Conservation (phyloP, 2,888 invertebrate genomes). For the Drosophila rubida region DNA sequence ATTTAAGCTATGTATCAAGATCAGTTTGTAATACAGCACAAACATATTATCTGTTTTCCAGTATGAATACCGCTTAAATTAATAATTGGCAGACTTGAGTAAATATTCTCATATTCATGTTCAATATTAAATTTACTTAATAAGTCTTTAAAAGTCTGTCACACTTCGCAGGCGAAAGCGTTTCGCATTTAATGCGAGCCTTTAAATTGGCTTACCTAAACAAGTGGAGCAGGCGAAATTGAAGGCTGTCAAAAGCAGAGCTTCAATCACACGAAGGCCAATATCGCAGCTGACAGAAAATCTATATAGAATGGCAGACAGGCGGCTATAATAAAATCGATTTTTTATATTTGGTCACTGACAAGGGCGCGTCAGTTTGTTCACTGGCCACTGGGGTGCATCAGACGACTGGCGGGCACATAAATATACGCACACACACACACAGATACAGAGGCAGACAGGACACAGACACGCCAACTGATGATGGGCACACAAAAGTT, state of each 20-base stretch:
- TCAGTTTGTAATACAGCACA: too few species aligned
- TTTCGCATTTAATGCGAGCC: slow-evolving; percentile 10
- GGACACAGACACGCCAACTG: slow-evolving; percentile 51
- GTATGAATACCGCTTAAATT: too few species aligned
- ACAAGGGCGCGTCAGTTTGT: slow-evolving; percentile 67
- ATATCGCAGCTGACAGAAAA: slow-evolving; percentile 73
- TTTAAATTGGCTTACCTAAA: slow-evolving; percentile 45
- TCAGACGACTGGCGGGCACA: slow-evolving; percentile 65
- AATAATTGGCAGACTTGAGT: too few species aligned
- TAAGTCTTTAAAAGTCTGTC: too few species aligned
- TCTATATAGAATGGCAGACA: slow-evolving; percentile 64
- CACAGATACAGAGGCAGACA: slow-evolving; percentile 20
- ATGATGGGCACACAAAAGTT: slow-evolving; percentile 80
- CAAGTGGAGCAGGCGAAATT: slow-evolving; percentile 38
- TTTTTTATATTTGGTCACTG: slow-evolving; percentile 73
- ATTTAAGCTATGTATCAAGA: too few species aligned
- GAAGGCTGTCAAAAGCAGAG: slow-evolving; percentile 57
- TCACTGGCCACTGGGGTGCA: slow-evolving; percentile 52
- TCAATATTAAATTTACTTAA: too few species aligned
- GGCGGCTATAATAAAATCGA: slow-evolving; percentile 75
- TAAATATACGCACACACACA: slow-evolving; percentile 57
- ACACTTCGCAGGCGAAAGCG: too few species aligned
- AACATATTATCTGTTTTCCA: too few species aligned
- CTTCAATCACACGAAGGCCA: slow-evolving; percentile 51
- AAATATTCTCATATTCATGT: too few species aligned